Conservation (phyloP, 2,888 invertebrate genomes). For the Amphipoea lucens region DNA sequence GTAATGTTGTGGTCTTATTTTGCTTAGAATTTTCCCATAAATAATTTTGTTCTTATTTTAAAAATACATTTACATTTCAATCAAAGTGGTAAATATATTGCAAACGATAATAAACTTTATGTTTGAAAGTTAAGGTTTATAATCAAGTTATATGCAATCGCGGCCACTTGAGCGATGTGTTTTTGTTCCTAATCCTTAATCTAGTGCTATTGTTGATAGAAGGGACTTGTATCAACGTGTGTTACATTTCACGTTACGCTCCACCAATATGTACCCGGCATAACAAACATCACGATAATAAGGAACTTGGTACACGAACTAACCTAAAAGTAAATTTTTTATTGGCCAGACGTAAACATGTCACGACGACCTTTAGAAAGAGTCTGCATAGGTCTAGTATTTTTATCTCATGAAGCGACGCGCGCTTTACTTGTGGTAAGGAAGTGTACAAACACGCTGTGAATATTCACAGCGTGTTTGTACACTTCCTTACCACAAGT, state of each 20-base stretch:
- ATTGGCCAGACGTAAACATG: no score
- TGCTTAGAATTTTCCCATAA: background rate
- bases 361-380: no score
- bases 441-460: background rate
- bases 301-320: constrained; percentile 54
- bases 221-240: background rate
- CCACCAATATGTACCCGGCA: background rate
- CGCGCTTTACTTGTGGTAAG: background rate
- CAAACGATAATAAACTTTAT: no score
- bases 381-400: no score
- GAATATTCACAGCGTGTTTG: no score
- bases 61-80: no score
- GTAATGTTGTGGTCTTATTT: no score
- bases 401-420: background rate
- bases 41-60: no score
- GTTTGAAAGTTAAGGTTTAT: background rate
- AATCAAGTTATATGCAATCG: background rate
- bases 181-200: background rate
- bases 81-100: no score
- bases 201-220: background rate
- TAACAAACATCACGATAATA: constrained; percentile 23
- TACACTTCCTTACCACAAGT: no score
- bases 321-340: constrained; percentile 9
- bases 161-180: no score
- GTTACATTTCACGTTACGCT: background rate